phyloP scores from a whole-genome alignment of 2,797 vertebrate genomes.

The Enoplosus armatus region DNA sequence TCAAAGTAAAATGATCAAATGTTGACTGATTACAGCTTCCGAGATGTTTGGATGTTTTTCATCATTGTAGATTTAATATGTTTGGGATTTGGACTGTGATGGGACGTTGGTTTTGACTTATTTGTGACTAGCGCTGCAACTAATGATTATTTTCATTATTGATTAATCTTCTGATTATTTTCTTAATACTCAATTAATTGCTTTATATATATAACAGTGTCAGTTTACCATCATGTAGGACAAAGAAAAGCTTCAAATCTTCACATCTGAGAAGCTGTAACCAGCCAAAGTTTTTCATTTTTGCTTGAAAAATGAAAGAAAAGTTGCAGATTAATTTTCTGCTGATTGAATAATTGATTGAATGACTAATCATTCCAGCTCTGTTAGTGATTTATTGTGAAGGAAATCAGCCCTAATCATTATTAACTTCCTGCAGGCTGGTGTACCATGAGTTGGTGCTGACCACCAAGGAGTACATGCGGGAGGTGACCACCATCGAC shows the following conservation, averaged over 20 bases:
- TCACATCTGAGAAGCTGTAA: background rate
- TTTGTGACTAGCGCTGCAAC: background rate
- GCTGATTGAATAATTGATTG: background rate
- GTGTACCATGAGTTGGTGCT: conserved; percentile 97
- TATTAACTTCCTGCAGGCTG: conserved; percentile 84
- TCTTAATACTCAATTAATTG: too few relatives aligned
- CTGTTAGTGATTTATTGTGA: background rate
- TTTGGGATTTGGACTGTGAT: background rate
- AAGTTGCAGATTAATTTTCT: background rate
- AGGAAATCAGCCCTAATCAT: background rate
- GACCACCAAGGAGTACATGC: conserved; percentile 99
- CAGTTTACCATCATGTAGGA: too few relatives aligned
- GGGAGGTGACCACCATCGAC: conserved; percentile 98
- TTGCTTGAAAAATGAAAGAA: background rate
- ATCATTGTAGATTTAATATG: too few relatives aligned
- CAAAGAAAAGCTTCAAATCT: background rate
- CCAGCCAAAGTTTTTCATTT: background rate
- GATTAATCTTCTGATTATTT: too few relatives aligned
- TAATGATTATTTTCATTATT: background rate
- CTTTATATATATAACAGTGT: too few relatives aligned
- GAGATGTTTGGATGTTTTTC: background rate
- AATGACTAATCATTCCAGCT: background rate
- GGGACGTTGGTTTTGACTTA: too few relatives aligned
- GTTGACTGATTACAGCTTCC: background rate
- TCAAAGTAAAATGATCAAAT: background rate